Base-by-base conservation (phyloP, 1,140 invertebrate genomes). In the Microplitis mediator region DNA sequence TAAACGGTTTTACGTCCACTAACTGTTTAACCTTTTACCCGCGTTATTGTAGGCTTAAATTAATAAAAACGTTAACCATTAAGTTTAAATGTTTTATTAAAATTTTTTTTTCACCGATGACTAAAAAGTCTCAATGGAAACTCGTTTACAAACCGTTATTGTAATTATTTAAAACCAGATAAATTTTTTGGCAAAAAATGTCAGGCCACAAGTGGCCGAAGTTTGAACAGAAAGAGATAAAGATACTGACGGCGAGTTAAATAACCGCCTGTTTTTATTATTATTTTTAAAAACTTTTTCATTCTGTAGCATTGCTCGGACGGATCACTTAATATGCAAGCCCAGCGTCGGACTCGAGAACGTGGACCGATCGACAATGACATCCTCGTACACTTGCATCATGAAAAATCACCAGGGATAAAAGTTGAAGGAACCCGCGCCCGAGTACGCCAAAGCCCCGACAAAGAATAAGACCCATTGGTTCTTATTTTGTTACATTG, bases 371-470 rank as follows among this genome's bases (percentile, higher is more conserved):
- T 62, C 35, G 50, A 64, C 64, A 72, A 52, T 54, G 54, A 63
- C 45, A 36, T 35, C 35, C 16, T 56, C 5, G 32, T 50, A 6
- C 58, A 52, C 50, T 51, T 64, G 64, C 56, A 68, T 16, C 34
- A 71, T 78, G 78, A 83, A 83, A 82, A 84, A 84, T 83, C 73
- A 66, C 78, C 81, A 74, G 62, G 56, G 56, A 58, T 58, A 45
- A 3, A 45, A 45, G 74, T 74, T 39, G 68, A 63, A 31, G 61
- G 54, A 63, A 45, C 69, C 54, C 67, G 45, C 62, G 65, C 52
- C 13, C 54, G 50, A 74, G 16, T 34, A 39, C 36, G 70, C 13
- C 63, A 35, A 72, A 16, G 16, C 51, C 31, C 73, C 74, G 72
- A 52, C 67, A 67, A 70, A 70, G 67, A 65, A 45, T 45, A 65